Evolutionary conservation across 2,888 invertebrate species (phyloP).

Genomic region (Drosophila mercatorum): DNA sequence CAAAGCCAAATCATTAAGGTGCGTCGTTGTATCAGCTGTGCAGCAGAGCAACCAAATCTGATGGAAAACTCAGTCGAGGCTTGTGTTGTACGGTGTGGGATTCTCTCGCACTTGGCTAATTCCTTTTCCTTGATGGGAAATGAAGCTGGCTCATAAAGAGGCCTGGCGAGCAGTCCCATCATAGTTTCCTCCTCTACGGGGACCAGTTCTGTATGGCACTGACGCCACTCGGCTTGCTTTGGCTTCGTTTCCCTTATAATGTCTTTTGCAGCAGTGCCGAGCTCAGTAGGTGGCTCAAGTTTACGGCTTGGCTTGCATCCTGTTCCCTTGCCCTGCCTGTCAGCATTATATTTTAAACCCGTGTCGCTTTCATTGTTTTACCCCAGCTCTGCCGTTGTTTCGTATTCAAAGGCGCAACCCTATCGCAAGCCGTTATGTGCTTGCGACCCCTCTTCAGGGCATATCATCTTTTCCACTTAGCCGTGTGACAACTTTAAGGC

Average conservation of each 20-base stretch:
- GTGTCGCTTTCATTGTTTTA: conserved; percentile 60
- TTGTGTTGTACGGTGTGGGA: conserved; percentile 6
- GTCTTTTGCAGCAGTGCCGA: conserved; percentile 40
- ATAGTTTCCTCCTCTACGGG: conserved; percentile 31
- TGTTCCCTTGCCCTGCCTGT: conserved; percentile 33
- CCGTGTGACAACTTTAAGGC: conserved; percentile 29
- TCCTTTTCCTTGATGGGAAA: conserved; percentile 4
- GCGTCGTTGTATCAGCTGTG: conserved; percentile 19
- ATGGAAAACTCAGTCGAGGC: conserved; percentile 26
- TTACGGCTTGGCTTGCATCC: conserved; percentile 47
- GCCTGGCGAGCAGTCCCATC: conserved; percentile 28
- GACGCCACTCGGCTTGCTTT: conserved; percentile 22
- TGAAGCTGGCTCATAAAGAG: conserved; percentile 40
- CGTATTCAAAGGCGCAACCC: conserved; percentile 45
- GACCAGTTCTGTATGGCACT: conserved; percentile 11
- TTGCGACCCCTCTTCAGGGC: conserved; percentile 27
- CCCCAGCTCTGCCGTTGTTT: conserved; percentile 30
- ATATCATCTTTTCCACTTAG: conserved; percentile 35
- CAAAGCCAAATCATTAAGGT: conserved; percentile 50
- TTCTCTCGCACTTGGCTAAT: conserved; percentile 7
- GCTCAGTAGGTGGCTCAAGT: conserved; percentile 47
- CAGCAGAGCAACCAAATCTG: conserved; percentile 10
- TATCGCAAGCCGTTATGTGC: conserved; percentile 52
- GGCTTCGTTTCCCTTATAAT: conserved; percentile 57
- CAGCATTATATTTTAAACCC: conserved; percentile 52